Evolutionary conservation across 1,140 invertebrate species (phyloP).

Genomic region (Protaetia brevitarsis): DNA sequence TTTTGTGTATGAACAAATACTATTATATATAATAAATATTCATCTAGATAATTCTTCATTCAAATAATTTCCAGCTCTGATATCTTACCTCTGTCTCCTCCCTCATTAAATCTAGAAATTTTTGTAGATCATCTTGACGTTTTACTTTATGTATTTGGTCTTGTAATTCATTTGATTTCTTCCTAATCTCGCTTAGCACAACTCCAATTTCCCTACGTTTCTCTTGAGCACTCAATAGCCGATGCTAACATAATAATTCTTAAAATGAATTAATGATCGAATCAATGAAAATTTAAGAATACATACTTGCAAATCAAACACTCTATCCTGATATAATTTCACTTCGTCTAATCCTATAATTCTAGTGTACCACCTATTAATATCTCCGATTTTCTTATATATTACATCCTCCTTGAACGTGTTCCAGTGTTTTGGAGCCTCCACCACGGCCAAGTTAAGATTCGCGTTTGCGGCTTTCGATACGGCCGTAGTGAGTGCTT

Average conservation of each 20-base stretch:
- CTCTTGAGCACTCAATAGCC: slow-evolving; percentile 41
- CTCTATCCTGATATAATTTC: slow-evolving; percentile 49
- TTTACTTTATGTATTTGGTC: slow-evolving; percentile 45
- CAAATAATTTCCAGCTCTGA: neutral
- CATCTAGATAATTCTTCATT: neutral
- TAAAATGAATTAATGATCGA: neutral
- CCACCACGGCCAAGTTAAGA: neutral
- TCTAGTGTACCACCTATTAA: slow-evolving; percentile 51
- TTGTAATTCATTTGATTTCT: slow-evolving; percentile 43
- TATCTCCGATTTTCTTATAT: slow-evolving; percentile 42
- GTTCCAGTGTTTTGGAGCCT: slow-evolving; percentile 14
- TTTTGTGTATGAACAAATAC: too few relatives aligned
- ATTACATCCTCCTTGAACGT: slow-evolving; percentile 31
- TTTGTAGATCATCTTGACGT: slow-evolving; percentile 41
- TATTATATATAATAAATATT: slow-evolving; percentile 7
- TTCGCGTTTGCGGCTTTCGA: neutral
- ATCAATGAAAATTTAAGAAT: neutral
- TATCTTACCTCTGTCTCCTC: slow-evolving; percentile 41
- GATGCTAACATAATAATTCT: slow-evolving; percentile 32
- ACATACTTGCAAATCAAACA: slow-evolving; percentile 47
- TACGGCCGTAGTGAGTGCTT: neutral
- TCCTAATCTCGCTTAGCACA: slow-evolving; percentile 37
- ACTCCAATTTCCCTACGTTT: slow-evolving; percentile 40
- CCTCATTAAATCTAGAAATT: slow-evolving; percentile 43
- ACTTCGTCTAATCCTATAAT: slow-evolving; percentile 52